Percentiles rank a stretch among this genome's conserved stretches.
Conservation (phyloP, 53 echinoderm and acorn worm species). For the Stichopus horrens region DNA sequence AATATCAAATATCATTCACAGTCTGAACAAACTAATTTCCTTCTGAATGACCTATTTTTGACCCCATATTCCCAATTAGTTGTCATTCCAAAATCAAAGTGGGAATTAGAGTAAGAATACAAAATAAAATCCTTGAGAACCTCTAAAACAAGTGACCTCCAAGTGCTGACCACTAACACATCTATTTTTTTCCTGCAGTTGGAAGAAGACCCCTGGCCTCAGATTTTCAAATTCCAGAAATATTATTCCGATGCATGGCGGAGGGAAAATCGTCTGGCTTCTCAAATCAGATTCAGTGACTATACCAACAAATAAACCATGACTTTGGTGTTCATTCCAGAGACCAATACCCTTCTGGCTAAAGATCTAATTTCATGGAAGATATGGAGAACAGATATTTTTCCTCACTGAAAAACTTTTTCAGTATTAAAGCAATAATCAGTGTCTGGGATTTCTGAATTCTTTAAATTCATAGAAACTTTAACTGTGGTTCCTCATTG, state of each 20-base stretch:
- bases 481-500: no score
- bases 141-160: background rate
- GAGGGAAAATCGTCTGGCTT: background rate
- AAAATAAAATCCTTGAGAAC: background rate
- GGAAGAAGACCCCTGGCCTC: background rate
- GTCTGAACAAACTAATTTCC: no score
- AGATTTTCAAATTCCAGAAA: slow-evolving; percentile 30
- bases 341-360: background rate
- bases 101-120: no score
- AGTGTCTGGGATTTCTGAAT: no score
- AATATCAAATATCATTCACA: no score
- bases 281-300: background rate
- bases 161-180: background rate
- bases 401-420: no score
- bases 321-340: background rate
- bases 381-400: background rate
- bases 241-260: background rate
- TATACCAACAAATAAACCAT: background rate
- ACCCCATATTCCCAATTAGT: no score
- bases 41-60: no score
- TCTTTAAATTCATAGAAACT: no score
- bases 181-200: background rate
- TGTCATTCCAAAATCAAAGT: no score
- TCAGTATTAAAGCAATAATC: no score
- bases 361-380: background rate